phyloP scores from a whole-genome alignment of 37 sponge, comb jelly and placozoan species.

The Chondrosia reniformis region DNA sequence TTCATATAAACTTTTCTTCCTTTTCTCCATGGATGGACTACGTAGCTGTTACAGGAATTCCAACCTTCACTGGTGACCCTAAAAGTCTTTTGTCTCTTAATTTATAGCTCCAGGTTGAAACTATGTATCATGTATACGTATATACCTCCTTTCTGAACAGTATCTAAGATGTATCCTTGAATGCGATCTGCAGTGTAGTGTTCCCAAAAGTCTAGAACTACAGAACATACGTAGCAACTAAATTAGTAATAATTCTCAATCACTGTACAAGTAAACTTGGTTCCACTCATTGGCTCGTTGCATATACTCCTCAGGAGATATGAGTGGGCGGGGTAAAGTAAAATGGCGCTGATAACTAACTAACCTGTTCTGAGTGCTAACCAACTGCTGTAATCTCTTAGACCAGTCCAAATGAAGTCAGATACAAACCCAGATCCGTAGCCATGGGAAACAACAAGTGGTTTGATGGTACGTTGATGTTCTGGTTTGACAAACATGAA shows the following conservation, averaged over 20 bases:
- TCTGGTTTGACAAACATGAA: constrained; percentile 60
- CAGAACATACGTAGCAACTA: neutral
- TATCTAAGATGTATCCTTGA: constrained; percentile 42
- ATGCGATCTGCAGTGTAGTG: constrained; percentile 52
- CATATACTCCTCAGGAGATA: neutral
- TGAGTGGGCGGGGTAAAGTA: neutral
- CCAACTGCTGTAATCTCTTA: constrained; percentile 32
- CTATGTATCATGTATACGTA: neutral
- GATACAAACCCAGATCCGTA: constrained; percentile 58
- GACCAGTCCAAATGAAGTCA: constrained; percentile 77
- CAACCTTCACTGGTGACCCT: too few species aligned
- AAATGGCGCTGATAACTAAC: neutral
- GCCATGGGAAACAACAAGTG: constrained; percentile 81
- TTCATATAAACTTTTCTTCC: too few species aligned
- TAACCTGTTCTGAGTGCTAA: constrained; percentile 37
- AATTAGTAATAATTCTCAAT: too few species aligned
- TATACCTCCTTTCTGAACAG: constrained; percentile 52
- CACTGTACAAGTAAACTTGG: too few species aligned
- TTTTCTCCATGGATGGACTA: too few species aligned
- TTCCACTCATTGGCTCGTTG: neutral
- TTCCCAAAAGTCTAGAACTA: constrained; percentile 79
- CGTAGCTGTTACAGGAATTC: too few species aligned
- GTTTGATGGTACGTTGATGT: constrained; percentile 45
- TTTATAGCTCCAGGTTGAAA: too few species aligned
- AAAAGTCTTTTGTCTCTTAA: too few species aligned